Percentiles rank a stretch among this genome's conserved stretches.
Evolutionary conservation across 2,888 invertebrate species (phyloP).

Genomic region (Tinea pellionella): DNA sequence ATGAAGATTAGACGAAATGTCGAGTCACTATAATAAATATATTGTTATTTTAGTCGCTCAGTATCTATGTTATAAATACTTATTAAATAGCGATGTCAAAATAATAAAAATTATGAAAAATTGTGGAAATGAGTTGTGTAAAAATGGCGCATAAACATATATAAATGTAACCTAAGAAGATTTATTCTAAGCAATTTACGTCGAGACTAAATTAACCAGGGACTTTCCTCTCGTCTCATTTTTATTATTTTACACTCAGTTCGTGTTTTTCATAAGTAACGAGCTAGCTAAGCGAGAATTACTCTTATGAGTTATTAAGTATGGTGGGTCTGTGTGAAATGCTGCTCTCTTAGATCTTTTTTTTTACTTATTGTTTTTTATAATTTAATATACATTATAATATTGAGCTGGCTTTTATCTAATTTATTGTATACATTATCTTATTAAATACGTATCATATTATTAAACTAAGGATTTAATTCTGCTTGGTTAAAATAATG

Average conservation of each 20-base stretch:
- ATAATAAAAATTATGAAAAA: not conserved
- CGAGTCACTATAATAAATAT: too few species aligned
- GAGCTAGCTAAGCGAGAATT: conserved; percentile 10
- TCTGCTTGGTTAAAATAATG: too few species aligned
- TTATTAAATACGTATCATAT: too few species aligned
- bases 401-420: too few species aligned
- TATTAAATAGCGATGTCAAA: too few species aligned
- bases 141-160: not conserved
- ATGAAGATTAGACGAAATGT: too few species aligned
- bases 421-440: too few species aligned
- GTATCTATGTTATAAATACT: too few species aligned
- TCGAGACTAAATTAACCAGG: conserved; percentile 10
- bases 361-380: not conserved
- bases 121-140: not conserved
- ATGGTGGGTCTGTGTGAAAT: not conserved
- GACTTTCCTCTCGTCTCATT: conserved; percentile 3
- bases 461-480: too few species aligned
- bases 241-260: conserved; percentile 10
- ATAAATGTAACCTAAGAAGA: conserved; percentile 9
- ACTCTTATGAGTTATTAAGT: conserved; percentile 7
- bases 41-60: too few species aligned
- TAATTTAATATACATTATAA: not conserved
- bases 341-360: not conserved
- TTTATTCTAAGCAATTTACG: conserved; percentile 13
- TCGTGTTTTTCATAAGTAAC: conserved; percentile 11